Conservation (phyloP, 2,888 invertebrate species). For the Willowsia nigromaculata region DNA sequence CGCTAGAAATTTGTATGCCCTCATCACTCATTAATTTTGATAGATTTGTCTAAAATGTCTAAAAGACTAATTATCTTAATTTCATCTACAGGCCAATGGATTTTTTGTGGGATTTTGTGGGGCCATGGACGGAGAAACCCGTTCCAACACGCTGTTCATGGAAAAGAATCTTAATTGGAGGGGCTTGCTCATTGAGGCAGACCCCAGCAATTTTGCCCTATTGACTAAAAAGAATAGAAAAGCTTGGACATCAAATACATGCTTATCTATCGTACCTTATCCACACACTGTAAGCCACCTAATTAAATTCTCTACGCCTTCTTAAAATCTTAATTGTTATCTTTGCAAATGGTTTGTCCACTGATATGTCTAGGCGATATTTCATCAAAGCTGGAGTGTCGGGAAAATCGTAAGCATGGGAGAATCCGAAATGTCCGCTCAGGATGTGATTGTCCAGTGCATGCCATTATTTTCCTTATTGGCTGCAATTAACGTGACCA, state of each 20-base stretch:
- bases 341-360: too few species aligned
- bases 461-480: constrained; percentile 80
- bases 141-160: constrained; percentile 80
- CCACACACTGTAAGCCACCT: constrained; percentile 77
- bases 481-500: constrained; percentile 80
- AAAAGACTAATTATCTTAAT: too few species aligned
- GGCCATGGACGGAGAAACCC: constrained; percentile 80
- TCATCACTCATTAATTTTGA: too few species aligned
- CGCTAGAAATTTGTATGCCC: too few species aligned
- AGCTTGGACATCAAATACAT: constrained; percentile 80
- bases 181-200: constrained; percentile 77
- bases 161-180: constrained; percentile 78
- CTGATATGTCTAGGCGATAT: constrained; percentile 61
- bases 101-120: constrained; percentile 79
- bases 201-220: constrained; percentile 79
- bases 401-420: constrained; percentile 59
- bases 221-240: constrained; percentile 79
- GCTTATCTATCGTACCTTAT: constrained; percentile 79
- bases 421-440: neutral
- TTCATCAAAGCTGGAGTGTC: constrained; percentile 65
- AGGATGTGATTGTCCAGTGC: too few species aligned
- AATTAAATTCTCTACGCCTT: too few species aligned
- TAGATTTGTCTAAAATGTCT: neutral
- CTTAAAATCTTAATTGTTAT: too few species aligned
- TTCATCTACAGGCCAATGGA: constrained; percentile 70